phyloP scores from a whole-genome alignment of 2,888 invertebrate species.

The Sinotaia quadrata region DNA sequence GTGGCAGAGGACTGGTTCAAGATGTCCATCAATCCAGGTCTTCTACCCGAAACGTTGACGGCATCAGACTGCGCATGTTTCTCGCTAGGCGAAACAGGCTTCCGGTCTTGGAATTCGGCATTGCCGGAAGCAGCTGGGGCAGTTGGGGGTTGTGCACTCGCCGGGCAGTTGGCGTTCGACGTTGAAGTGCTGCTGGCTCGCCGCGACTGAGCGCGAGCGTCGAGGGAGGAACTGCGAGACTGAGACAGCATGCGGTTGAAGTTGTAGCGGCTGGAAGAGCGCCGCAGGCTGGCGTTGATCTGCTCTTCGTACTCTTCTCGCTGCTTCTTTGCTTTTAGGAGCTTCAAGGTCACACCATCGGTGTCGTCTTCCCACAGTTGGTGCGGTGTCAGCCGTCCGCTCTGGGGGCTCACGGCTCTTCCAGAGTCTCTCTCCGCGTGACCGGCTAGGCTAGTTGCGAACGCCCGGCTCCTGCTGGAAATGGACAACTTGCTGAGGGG shows the following conservation, averaged over 20 bases:
- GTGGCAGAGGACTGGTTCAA: slow-evolving; percentile 50
- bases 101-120: slow-evolving; percentile 20
- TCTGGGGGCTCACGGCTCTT: slow-evolving; percentile 32
- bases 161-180: background rate
- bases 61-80: slow-evolving; percentile 19
- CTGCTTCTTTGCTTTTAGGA: slow-evolving; percentile 46
- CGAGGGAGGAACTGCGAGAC: background rate
- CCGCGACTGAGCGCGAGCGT: background rate
- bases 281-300: background rate
- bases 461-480: background rate
- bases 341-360: slow-evolving; percentile 53
- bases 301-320: slow-evolving; percentile 12
- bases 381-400: slow-evolving; percentile 42
- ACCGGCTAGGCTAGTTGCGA: too few species aligned
- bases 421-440: background rate
- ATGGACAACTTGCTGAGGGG: background rate
- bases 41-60: slow-evolving; percentile 12
- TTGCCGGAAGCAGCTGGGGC: slow-evolving; percentile 2
- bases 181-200: background rate
- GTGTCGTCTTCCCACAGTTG: slow-evolving; percentile 55
- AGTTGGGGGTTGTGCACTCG: background rate
- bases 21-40: slow-evolving; percentile 49
- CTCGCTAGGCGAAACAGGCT: slow-evolving; percentile 14
- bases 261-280: slow-evolving; percentile 3
- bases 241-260: background rate